A percentile compares a stretch with the other conserved stretches of the same genome.
phyloP scores from a whole-genome alignment of 92 coral and sea anemone genomes.

The Parazoanthus swiftii region DNA sequence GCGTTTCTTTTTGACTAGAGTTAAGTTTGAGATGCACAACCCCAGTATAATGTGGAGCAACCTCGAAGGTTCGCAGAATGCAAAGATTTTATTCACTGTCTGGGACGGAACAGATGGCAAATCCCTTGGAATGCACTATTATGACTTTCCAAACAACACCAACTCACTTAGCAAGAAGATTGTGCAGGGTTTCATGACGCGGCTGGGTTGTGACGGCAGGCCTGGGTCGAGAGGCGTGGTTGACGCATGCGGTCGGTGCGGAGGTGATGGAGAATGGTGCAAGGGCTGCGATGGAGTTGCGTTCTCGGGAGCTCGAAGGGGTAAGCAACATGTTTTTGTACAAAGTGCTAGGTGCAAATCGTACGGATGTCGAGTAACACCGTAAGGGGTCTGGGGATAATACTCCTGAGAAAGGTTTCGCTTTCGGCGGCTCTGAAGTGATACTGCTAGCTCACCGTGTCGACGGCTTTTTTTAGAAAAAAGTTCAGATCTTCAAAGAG shows the following conservation, averaged over 20 bases:
- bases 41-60: constrained; percentile 59
- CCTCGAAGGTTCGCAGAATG: constrained; percentile 47
- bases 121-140: constrained; percentile 50
- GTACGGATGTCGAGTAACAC: no score
- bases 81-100: constrained; percentile 46
- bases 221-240: constrained; percentile 63
- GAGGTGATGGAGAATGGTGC: constrained; percentile 68
- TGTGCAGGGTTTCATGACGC: constrained; percentile 38
- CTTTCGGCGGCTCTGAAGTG: no score
- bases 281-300: constrained; percentile 60
- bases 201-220: constrained; percentile 65
- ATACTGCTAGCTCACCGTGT: no score
- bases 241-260: constrained; percentile 67
- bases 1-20: constrained; percentile 23
- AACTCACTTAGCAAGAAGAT: constrained; percentile 55
- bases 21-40: constrained; percentile 66
- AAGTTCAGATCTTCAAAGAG: no score
- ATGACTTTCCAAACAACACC: constrained; percentile 44
- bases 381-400: no score
- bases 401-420: no score
- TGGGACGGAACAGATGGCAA: constrained; percentile 76
- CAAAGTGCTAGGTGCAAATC: no score
- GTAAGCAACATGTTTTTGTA: constrained; percentile 36
- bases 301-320: constrained; percentile 61
- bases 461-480: no score